These are phyloP conservation scores for Dinothrombium tinctorium DNA, from an alignment of 1,140 invertebrate species.

Conservation along the genomic window DNA sequence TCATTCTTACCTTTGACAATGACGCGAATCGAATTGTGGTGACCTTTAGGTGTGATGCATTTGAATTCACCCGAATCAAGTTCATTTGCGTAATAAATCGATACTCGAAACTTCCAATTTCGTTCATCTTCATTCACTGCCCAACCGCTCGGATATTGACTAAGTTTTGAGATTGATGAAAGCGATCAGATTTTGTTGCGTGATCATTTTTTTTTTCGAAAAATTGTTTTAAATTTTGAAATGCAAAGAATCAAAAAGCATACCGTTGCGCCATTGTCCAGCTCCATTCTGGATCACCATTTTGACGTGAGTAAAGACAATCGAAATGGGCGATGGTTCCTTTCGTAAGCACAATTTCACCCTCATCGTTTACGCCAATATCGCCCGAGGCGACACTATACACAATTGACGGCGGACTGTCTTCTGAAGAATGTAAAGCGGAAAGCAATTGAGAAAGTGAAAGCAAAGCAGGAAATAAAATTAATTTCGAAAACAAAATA, in stretches of 20 bases:
- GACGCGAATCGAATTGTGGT: constrained; percentile 49
- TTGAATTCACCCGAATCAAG: constrained; percentile 59
- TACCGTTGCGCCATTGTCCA: constrained; percentile 39
- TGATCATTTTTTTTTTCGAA: not conserved
- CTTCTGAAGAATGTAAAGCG: constrained; percentile 21
- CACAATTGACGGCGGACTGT: constrained; percentile 54
- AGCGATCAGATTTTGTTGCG: too few relatives aligned
- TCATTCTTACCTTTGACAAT: constrained; percentile 51
- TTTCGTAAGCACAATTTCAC: constrained; percentile 49
- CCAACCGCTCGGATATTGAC: constrained; percentile 32
- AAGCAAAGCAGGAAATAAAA: not conserved
- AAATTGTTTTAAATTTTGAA: not conserved
- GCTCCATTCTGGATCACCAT: constrained; percentile 62
- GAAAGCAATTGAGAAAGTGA: not conserved
- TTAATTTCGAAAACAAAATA: not conserved
- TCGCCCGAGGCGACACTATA: constrained; percentile 37
- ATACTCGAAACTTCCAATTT: constrained; percentile 52
- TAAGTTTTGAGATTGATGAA: too few relatives aligned
- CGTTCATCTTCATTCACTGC: constrained; percentile 44
- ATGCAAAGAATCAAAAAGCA: not conserved
- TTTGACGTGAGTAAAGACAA: constrained; percentile 43
- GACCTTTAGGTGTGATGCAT: constrained; percentile 48
- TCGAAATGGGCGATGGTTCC: constrained; percentile 57
- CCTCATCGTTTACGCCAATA: constrained; percentile 43
- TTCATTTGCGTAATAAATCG: constrained; percentile 50